Conservation (phyloP, 2,113 vertebrate species). For the Pituophis catenifer region DNA sequence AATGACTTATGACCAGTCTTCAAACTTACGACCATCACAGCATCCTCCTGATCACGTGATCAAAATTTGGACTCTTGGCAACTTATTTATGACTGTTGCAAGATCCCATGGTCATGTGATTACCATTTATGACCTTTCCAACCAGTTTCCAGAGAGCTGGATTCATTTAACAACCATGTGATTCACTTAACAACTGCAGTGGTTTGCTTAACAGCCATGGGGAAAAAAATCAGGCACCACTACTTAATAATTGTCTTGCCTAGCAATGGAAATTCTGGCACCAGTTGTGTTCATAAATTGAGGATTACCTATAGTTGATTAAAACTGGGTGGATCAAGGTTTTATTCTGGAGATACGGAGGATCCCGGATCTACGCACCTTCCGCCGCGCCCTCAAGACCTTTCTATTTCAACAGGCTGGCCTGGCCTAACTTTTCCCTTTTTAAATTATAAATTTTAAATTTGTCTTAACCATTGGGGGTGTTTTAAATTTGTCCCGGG, state of each 20-base stretch:
- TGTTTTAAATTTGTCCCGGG: too few relatives aligned
- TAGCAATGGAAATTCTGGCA: neutral
- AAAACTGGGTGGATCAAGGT: neutral
- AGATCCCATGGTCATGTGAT: neutral
- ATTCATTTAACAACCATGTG: neutral
- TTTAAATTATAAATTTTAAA: too few relatives aligned
- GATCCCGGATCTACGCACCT: too few relatives aligned
- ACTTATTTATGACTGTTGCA: neutral
- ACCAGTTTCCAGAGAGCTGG: neutral
- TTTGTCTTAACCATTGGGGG: too few relatives aligned
- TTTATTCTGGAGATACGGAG: neutral
- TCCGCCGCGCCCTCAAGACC: too few relatives aligned
- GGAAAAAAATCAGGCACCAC: neutral
- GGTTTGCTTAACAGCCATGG: neutral
- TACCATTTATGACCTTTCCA: neutral
- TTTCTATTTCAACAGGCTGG: too few relatives aligned
- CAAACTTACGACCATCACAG: neutral
- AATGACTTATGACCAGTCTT: neutral
- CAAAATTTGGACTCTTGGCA: neutral
- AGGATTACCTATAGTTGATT: neutral
- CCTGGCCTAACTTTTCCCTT: too few relatives aligned
- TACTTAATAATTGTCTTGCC: neutral
- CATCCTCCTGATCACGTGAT: neutral
- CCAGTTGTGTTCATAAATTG: neutral
- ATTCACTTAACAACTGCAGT: neutral